phyloP scores from a whole-genome alignment of 2,797 vertebrate genomes.

The Meriones psammophilus region DNA sequence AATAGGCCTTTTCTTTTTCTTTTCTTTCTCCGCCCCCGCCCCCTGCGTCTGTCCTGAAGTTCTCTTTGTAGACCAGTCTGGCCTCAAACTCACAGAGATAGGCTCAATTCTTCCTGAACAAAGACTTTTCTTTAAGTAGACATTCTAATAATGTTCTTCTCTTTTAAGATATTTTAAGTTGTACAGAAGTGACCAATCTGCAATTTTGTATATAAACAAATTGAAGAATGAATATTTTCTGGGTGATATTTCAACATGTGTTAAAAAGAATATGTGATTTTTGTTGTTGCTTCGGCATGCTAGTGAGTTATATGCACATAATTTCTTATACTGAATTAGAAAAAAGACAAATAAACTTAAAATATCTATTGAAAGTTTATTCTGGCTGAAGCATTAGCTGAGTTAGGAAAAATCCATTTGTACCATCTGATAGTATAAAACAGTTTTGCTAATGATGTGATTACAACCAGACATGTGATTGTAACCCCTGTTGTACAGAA shows the following conservation, averaged over 20 bases:
- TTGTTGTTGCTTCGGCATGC: neutral
- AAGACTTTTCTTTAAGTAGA: neutral
- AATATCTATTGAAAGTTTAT: constrained; percentile 38
- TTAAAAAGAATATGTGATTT: neutral
- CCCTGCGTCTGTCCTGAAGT: no score
- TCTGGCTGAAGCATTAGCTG: constrained; percentile 7
- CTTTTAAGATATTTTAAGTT: constrained; percentile 53
- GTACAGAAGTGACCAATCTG: constrained; percentile 1
- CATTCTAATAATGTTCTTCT: neutral
- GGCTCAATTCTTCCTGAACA: constrained; percentile 5
- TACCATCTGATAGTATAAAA: neutral
- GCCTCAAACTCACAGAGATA: neutral
- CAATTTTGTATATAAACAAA: constrained; percentile 59
- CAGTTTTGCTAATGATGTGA: neutral
- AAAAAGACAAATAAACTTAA: constrained; percentile 31
- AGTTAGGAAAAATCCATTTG: neutral
- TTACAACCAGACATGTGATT: neutral
- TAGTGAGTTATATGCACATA: neutral
- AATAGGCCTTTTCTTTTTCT: constrained; percentile 8
- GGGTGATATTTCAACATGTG: neutral
- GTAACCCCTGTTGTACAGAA: neutral
- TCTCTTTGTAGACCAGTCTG: no score
- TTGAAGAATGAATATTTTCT: constrained; percentile 15
- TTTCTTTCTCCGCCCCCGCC: neutral
- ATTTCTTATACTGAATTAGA: constrained; percentile 26